phyloP scores from a whole-genome alignment of 1,140 invertebrate genomes.

The Listronotus bonariensis region DNA sequence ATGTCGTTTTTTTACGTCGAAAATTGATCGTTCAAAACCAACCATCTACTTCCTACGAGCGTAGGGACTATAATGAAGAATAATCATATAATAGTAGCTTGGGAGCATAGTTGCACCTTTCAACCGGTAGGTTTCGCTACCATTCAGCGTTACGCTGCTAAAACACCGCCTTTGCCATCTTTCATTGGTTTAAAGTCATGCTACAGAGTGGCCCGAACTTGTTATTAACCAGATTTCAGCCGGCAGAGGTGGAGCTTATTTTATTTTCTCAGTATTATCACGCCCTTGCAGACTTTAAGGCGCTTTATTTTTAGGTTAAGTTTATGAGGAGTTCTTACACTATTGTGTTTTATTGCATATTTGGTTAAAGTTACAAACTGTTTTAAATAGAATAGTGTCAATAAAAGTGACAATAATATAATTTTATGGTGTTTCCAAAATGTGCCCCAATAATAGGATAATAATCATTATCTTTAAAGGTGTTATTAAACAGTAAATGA shows the following conservation, averaged over 20 bases:
- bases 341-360: conserved; percentile 4
- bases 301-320: conserved; percentile 20
- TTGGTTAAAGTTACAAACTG: no score
- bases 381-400: no score
- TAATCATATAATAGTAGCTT: conserved; percentile 58
- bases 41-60: conserved; percentile 57
- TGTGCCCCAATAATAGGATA: no score
- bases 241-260: not conserved
- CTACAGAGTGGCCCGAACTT: not conserved
- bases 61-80: conserved; percentile 58
- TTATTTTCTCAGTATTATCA: conserved; percentile 10
- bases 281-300: conserved; percentile 19
- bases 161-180: conserved; percentile 27
- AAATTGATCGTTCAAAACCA: conserved; percentile 54
- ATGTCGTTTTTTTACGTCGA: conserved; percentile 53
- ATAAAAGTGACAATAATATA: no score
- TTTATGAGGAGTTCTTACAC: conserved; percentile 7
- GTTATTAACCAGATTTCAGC: conserved; percentile 22
- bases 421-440: no score
- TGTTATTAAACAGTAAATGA: no score
- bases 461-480: no score
- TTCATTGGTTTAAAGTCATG: conserved; percentile 10
- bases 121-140: conserved; percentile 51
- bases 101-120: conserved; percentile 35
- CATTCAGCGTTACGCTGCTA: conserved; percentile 42